These are phyloP conservation scores for Spodoptera exigua DNA, from an alignment of 2,888 invertebrate species.

Conservation along the genomic window DNA sequence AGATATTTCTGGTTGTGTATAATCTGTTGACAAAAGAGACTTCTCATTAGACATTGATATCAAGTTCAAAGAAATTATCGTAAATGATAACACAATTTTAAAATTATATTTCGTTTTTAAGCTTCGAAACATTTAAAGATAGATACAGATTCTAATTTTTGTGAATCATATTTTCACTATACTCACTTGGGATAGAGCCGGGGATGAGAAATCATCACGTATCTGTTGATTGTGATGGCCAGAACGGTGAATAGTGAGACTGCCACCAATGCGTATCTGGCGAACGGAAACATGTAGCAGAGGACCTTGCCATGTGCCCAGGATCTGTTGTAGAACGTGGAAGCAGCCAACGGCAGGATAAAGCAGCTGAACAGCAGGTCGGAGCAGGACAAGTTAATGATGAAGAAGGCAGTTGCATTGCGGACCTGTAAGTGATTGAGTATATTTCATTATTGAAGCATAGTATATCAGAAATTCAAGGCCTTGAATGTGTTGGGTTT, in stretches of 20 bases:
- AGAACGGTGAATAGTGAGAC: conserved; percentile 94
- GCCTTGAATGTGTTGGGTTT: too few relatives aligned
- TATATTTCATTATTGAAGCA: not conserved
- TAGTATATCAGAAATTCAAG: too few relatives aligned
- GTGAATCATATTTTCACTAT: not conserved
- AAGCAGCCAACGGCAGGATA: conserved; percentile 93
- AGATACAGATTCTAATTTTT: too few relatives aligned
- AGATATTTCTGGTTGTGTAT: conserved; percentile 91
- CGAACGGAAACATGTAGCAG: conserved; percentile 93
- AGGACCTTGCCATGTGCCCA: conserved; percentile 92
- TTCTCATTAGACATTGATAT: not conserved
- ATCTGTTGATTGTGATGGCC: conserved; percentile 95
- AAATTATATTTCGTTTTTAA: too few relatives aligned
- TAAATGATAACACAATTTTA: too few relatives aligned
- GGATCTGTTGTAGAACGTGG: conserved; percentile 92
- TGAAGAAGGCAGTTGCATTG: conserved; percentile 95
- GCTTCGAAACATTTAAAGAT: not conserved
- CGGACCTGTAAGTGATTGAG: conserved; percentile 89
- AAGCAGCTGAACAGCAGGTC: conserved; percentile 95
- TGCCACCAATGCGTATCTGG: conserved; percentile 93
- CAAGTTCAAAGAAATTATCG: not conserved
- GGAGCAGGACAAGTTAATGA: conserved; percentile 94
- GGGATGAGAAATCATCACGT: conserved; percentile 95
- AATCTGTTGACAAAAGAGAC: conserved; percentile 85
- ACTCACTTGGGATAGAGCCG: conserved; percentile 93